Base-by-base conservation (phyloP, 2,888 invertebrate species). In the Buathra laborator region DNA sequence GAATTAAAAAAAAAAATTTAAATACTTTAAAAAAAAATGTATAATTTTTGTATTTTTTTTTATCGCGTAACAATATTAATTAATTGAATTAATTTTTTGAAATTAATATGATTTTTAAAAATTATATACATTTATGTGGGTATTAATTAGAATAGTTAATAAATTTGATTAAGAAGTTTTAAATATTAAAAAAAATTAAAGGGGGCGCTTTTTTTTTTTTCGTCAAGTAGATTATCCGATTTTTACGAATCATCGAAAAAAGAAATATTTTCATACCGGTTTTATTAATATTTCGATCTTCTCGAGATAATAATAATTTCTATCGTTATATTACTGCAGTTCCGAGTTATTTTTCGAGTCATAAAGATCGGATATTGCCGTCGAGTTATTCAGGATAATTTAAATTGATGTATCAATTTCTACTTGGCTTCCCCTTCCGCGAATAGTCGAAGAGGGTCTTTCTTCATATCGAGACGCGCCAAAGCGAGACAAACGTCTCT, bases 301-400 rank as follows among this genome's bases (percentile, higher is more conserved):
- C 32, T 6, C 16, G 48, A 74, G 62, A 74, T 74, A 64, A 32
- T 10, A 16, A 74, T 74, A 62, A 74, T 62, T 64, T 62, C 16
- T 64, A 64, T 29, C 29, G 44, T 32, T 48, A 64, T 64, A 64
- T 62, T 64, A 62, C 68, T 68, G 24, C 53, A n/a, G 29, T 44
- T 46, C 37, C 19, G 51, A 67, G 44, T 68, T 44, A 83, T 79
- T 79, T 64, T 68, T 64, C 92, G 84, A 91, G 90, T 90, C 92
- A 93, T 93, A 93, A 93, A 93, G 89, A 92, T 90, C 91, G 92
- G 92, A 93, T 92, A 93, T 92, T 92, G 89, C 90, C 62, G 88
- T 48, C 89, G 90, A 93, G 24, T 93, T 92, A 92, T 92, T 92
- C 92, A 91, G 91, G 91, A 93, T 93, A 92, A 93, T 93, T 93